Evolutionary conservation across 2,797 vertebrate genomes (phyloP).

Genomic region (Enteromius viviparus): DNA sequence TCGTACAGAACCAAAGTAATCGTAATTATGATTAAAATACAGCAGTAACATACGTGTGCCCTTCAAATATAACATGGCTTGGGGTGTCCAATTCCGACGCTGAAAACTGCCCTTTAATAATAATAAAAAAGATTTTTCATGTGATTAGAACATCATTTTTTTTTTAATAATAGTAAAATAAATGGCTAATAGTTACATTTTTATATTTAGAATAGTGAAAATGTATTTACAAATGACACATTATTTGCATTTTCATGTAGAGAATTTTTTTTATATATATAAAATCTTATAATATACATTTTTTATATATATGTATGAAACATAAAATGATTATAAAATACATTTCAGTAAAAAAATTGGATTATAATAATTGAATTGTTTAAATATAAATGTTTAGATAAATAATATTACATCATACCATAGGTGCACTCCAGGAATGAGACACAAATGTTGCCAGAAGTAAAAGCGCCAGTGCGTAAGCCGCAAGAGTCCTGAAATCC

Average conservation of each 20-base stretch:
- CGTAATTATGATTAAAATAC: not conserved
- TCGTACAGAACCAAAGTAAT: not conserved
- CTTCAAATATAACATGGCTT: slow-evolving; percentile 96
- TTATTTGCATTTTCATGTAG: not conserved
- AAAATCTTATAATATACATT: not conserved
- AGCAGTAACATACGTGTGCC: slow-evolving; percentile 88
- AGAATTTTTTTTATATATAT: not conserved
- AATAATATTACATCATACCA: slow-evolving; percentile 72
- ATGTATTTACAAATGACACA: not conserved
- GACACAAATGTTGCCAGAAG: slow-evolving; percentile 76
- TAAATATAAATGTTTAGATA: not conserved
- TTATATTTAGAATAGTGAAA: not conserved
- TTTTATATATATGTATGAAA: not conserved
- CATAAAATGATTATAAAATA: not conserved
- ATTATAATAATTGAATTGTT: not conserved
- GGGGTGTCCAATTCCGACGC: slow-evolving; percentile 94
- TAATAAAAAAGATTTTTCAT: not conserved
- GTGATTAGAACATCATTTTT: not conserved
- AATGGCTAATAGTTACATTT: not conserved
- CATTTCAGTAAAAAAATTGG: not conserved
- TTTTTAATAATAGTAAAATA: not conserved
- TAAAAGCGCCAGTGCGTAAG: slow-evolving; percentile 74
- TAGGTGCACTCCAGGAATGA: slow-evolving; percentile 79
- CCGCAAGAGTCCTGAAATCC: slow-evolving; percentile 73
- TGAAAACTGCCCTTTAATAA: slow-evolving; percentile 80